Percentiles rank a stretch among this genome's conserved stretches.
Conservation (phyloP, 2,888 invertebrate genomes). For the Adelognathus sp. region DNA sequence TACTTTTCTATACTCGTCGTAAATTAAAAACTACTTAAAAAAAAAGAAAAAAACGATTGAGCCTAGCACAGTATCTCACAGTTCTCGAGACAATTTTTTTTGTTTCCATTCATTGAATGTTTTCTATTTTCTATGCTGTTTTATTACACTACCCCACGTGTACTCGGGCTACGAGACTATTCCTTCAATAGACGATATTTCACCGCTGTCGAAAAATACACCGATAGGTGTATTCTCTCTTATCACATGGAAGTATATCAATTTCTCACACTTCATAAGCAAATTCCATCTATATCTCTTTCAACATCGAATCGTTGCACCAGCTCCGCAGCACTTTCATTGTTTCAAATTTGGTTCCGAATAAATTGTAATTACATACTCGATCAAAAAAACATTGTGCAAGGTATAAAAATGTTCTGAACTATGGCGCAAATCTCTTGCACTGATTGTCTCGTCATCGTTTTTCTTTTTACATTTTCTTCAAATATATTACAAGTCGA, state of each 20-base stretch:
- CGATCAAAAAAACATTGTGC: neutral
- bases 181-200: conserved; percentile 49
- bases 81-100: conserved; percentile 33
- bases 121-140: neutral
- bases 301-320: neutral
- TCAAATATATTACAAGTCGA: neutral
- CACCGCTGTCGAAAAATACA: conserved; percentile 57
- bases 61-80: conserved; percentile 38
- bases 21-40: conserved; percentile 61
- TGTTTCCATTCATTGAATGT: neutral
- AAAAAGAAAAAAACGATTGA: conserved; percentile 67
- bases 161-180: conserved; percentile 19
- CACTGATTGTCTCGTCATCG: neutral
- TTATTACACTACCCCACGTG: conserved; percentile 42
- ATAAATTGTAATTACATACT: neutral
- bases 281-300: neutral
- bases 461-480: neutral
- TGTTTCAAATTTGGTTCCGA: neutral
- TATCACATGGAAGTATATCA: conserved; percentile 60
- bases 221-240: conserved; percentile 43
- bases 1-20: conserved; percentile 28
- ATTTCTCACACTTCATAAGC: neutral
- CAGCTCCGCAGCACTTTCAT: neutral
- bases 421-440: neutral
- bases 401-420: neutral